Evolutionary conservation across 2,113 vertebrate genomes (phyloP).

Genomic region (Neotoma lepida): DNA sequence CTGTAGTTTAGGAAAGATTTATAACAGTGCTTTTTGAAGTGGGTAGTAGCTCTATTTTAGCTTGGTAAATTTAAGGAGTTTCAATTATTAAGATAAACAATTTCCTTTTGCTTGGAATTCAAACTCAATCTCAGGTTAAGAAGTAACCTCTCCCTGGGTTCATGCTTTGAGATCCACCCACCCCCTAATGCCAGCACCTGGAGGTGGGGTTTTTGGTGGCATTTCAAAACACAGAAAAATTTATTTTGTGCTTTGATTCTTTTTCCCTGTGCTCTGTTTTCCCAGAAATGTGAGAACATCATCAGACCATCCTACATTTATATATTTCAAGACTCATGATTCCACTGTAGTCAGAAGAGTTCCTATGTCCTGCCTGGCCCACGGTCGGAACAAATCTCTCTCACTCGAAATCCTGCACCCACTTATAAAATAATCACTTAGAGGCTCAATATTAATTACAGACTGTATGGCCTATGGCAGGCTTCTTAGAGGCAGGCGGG

Average conservation of each 20-base stretch:
- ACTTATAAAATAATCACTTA: too few relatives aligned
- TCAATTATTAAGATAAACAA: slow-evolving; percentile 46
- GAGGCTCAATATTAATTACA: too few relatives aligned
- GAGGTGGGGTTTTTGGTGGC: background rate
- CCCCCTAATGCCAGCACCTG: background rate
- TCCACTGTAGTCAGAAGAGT: too few relatives aligned
- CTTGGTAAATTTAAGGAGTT: slow-evolving; percentile 48
- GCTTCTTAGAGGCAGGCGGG: too few relatives aligned
- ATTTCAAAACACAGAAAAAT: slow-evolving; percentile 47
- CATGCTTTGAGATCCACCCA: background rate
- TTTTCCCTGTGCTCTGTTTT: background rate
- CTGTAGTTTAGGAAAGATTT: slow-evolving; percentile 25
- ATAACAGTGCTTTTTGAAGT: slow-evolving; percentile 50
- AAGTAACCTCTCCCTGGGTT: background rate
- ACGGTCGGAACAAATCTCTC: too few relatives aligned
- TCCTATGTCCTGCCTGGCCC: too few relatives aligned
- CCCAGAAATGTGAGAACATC: slow-evolving; percentile 22
- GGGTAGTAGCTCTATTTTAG: background rate
- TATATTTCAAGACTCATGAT: slow-evolving; percentile 7
- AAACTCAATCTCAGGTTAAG: slow-evolving; percentile 30
- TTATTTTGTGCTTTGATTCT: slow-evolving; percentile 56
- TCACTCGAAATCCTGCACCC: too few relatives aligned
- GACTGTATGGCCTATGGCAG: too few relatives aligned
- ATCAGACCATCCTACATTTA: background rate
- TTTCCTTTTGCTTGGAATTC: slow-evolving; percentile 44